These are phyloP conservation scores for Timema cristinae DNA, from an alignment of 2,888 invertebrate species.

Conservation along the genomic window DNA sequence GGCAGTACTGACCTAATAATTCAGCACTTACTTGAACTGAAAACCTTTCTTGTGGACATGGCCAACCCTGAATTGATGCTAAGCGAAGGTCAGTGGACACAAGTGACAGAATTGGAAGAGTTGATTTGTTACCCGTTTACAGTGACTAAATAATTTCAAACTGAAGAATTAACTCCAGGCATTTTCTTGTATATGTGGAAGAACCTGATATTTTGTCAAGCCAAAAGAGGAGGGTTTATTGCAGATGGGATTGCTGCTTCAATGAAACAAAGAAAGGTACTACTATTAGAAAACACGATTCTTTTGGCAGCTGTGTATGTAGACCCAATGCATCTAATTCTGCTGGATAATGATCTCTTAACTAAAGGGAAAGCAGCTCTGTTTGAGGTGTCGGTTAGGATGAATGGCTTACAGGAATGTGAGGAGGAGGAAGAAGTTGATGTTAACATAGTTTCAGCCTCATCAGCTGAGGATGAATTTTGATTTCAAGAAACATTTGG, in stretches of 20 bases:
- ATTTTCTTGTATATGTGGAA: background rate
- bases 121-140: background rate
- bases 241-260: background rate
- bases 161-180: conserved; percentile 6
- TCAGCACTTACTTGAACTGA: background rate
- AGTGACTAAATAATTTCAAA: conserved; percentile 1
- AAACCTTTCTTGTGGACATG: conserved; percentile 4
- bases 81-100: background rate
- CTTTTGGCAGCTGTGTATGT: background rate
- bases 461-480: background rate
- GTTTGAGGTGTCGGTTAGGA: conserved; percentile 12
- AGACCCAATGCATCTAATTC: background rate
- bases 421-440: background rate
- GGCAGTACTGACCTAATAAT: too few species aligned
- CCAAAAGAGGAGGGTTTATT: background rate
- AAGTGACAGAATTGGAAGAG: conserved; percentile 5
- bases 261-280: conserved; percentile 10
- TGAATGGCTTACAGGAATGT: conserved; percentile 4
- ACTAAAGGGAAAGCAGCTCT: background rate
- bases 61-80: background rate
- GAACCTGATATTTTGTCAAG: background rate
- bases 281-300: conserved; percentile 9
- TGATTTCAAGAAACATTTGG: conserved; percentile 7
- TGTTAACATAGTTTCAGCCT: background rate
- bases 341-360: conserved; percentile 6